Base-by-base conservation (phyloP, 1,140 invertebrate genomes). In the Arion vulgaris region DNA sequence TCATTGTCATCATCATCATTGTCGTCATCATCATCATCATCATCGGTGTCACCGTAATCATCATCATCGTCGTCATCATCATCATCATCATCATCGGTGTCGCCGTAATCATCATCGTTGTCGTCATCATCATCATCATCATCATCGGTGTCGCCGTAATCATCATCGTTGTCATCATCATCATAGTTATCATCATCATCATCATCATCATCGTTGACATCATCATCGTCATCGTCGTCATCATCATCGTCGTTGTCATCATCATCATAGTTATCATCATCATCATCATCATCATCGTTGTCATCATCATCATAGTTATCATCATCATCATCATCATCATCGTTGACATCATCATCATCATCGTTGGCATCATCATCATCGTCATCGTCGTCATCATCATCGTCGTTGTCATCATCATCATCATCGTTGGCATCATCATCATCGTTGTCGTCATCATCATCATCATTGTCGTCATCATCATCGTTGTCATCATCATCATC, bases 281-380 rank as follows among this genome's bases (percentile, higher is more conserved):
- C 41, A 49, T 51, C 74, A 57, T 57, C 51, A 57, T 57, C 51
- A n/a, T n/a, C 51, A 57, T 57, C 51, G 26, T 57, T 26, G 26
- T 57, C 51, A 57, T 57, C 51, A 57, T 57, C 51, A 57, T 57
- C 51, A 57, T 26, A 13, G 36, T 77, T n/a, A 77, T 49, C 41
- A 51, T 49, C 74, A 77, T 71, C 68, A 71, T 71, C 68, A 71
- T 71, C 68, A 71, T 71, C 19, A 39, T 73, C 57, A 51, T 39
- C 76, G n/a, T 57, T 38, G n/a, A n/a, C n/a, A n/a, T n/a, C n/a
- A n/a, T n/a, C n/a, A n/a, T n/a, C n/a, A n/a, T n/a, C n/a, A n/a
- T n/a, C n/a, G n/a, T n/a, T n/a, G n/a, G n/a, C n/a, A n/a, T n/a
- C n/a, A n/a, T n/a, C n/a, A n/a, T n/a, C 41, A 49, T 53, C 74